Evolutionary conservation across 2,113 vertebrate genomes (phyloP).

Genomic region (Platycercus adscitus): DNA sequence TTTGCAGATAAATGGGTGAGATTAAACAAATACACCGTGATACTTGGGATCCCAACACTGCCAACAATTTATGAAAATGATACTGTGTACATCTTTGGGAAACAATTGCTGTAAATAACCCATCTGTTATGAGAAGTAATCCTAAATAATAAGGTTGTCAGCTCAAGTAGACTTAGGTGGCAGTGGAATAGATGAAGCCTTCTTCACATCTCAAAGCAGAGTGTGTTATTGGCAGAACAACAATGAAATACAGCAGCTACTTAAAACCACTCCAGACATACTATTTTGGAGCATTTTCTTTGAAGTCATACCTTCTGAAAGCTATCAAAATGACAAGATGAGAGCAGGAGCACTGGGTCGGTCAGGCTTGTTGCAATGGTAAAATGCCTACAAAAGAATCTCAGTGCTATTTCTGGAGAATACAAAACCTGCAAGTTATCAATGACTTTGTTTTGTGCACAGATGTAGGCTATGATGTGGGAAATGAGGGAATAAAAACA

Average conservation of each 20-base stretch:
- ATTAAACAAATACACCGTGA: not conserved
- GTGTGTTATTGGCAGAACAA: not conserved
- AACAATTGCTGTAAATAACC: conserved; percentile 15
- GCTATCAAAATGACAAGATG: not conserved
- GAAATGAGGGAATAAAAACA: not conserved
- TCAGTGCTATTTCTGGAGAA: not conserved
- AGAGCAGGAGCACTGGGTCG: conserved; percentile 4
- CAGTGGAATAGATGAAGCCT: not conserved
- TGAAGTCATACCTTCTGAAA: not conserved
- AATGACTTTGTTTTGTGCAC: not conserved
- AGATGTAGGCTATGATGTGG: not conserved
- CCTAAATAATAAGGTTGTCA: not conserved
- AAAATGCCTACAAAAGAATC: not conserved
- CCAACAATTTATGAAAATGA: not conserved
- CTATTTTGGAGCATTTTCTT: not conserved
- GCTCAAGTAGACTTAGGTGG: not conserved
- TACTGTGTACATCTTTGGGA: not conserved
- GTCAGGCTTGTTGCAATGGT: not conserved
- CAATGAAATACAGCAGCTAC: not conserved
- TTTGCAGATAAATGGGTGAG: not conserved
- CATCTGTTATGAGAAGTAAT: not conserved
- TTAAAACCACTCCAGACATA: not conserved
- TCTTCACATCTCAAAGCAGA: not conserved
- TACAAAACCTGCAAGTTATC: not conserved
- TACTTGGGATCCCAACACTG: not conserved